Base-by-base conservation (phyloP, 2,797 vertebrate genomes). In the Phoxinus dragarum region DNA sequence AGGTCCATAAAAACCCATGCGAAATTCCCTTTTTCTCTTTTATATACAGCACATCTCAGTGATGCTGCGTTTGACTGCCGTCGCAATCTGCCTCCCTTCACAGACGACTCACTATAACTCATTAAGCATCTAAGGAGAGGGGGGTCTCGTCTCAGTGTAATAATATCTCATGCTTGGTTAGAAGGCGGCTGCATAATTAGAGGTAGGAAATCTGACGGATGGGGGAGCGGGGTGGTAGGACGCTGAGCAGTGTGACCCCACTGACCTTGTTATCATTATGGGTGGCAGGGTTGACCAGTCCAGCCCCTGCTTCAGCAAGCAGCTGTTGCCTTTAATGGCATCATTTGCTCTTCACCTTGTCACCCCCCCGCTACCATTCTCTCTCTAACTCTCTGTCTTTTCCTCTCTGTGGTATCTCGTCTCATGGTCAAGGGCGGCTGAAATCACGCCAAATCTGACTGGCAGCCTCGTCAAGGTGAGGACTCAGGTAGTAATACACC, bases 181-280 rank as follows among this genome's bases (percentile, higher is more conserved):
- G 87, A 84, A 81, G 90, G 31, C 68, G 86, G 86, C 89, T 90
- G 84, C 91, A 91, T 89, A 91, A 89, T 89, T 90, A 90, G 0
- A 0, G 86, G 86, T n/a, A 71, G 72, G 64, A 74, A 81, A 56
- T 72, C 89, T 88, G 86, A 90, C 85, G 86, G 88, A 90, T 86
- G 89, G 84, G 80, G 76, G 86, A 81, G 34, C 64, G 67, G 75
- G 71, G 49, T 59, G 52, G 61, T 89, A 89, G 92, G 92, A 92
- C 89, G 90, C 92, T 92, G 90, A 89, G 83, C 88, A 66, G 66
- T 36, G 56, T 81, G 47, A 88, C 90, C 81, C 52, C 82, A 66
- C 88, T 91, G 92, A 91, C 94, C 91, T 93, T 92, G 90, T 93
- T 90, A 82, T 91, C 87, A 47, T 93, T 93, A 90, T 89, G 90